Evolutionary conservation across 2,888 invertebrate genomes (phyloP), one percentile per base, ranked within the genome.

Genomic region (Operophtera brumata): DNA sequence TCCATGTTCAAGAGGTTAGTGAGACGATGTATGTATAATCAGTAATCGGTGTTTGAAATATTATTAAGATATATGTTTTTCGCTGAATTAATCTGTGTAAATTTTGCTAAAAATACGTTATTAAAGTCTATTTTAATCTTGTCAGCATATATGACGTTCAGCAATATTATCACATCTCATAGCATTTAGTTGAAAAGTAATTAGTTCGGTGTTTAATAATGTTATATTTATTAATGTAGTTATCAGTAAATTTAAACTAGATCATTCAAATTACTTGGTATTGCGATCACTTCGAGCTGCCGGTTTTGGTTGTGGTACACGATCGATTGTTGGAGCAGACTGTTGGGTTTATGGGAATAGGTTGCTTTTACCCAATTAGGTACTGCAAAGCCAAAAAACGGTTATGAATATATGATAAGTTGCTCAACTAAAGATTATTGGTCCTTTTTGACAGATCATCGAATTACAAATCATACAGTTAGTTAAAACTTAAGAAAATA

Each of bases 161-260:
- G 46, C 20, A 49, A 32, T 41, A 54, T 13, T 13, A 44, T 36
- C 13, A 56, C 40, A 47, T 52, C 6, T 47, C 41, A 51, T 56
- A 47, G 47, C 26, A 50, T 50, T 39, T 43, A 49, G 43, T 43
- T 3, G 14, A 35, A 8, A 40, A 32, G 41, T 49, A 37, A 54
- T n/a, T n/a, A n/a, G n/a, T n/a, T 49, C 5, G 47, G 30, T 50
- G 43, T 56, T 32, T 20, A 46, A 14, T 11, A 46, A 13, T 11
- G 40, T 54, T 64, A 58, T 65, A 65, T 66, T 62, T 56, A 65
- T 57, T 54, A 36, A 60, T 52, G 47, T 57, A 55, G 45, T 51
- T 62, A 61, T 62, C 54, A 52, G 57, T 55, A 54, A 57, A 67
- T 59, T 70, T 75, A 72, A 75, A 74, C 72, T 75, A 75, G 69